phyloP scores from a whole-genome alignment of 1,140 invertebrate genomes.

The Zelostemma sp. region DNA sequence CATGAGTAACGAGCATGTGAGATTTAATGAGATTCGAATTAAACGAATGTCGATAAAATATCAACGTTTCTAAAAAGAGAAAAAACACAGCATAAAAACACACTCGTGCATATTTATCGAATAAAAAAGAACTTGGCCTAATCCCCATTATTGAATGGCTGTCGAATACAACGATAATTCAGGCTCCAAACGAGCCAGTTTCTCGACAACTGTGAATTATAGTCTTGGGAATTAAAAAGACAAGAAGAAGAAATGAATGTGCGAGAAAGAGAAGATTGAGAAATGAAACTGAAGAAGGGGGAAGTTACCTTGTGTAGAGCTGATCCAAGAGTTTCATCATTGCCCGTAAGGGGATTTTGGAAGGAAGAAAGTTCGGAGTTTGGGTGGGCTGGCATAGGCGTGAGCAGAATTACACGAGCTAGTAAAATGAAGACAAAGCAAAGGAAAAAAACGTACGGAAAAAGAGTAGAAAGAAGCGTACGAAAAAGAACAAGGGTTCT shows the following conservation, averaged over 20 bases:
- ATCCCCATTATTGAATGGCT: conserved; percentile 4
- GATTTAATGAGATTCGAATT: too few relatives aligned
- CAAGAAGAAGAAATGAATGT: neutral
- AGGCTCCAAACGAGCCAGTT: neutral
- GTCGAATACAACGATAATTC: neutral
- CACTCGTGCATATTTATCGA: conserved; percentile 2
- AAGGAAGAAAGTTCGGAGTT: conserved; percentile 24
- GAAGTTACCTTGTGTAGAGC: conserved; percentile 14
- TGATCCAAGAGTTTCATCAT: conserved; percentile 39
- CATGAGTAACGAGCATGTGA: too few relatives aligned
- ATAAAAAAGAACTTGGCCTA: conserved; percentile 3
- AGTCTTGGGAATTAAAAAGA: neutral
- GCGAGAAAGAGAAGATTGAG: neutral
- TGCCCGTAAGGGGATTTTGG: conserved; percentile 36
- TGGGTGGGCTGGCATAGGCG: conserved; percentile 23
- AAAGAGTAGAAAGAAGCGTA: conserved; percentile 1
- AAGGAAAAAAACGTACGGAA: neutral
- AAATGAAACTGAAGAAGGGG: neutral
- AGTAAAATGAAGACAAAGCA: too few relatives aligned
- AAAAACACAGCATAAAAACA: too few relatives aligned
- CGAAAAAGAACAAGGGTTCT: conserved; percentile 5
- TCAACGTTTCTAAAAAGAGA: too few relatives aligned
- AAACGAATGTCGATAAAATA: too few relatives aligned
- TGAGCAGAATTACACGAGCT: conserved; percentile 14
- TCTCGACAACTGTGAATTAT: conserved; percentile 7